phyloP scores from a whole-genome alignment of 2,797 vertebrate species.

The Lagodon rhomboides region DNA sequence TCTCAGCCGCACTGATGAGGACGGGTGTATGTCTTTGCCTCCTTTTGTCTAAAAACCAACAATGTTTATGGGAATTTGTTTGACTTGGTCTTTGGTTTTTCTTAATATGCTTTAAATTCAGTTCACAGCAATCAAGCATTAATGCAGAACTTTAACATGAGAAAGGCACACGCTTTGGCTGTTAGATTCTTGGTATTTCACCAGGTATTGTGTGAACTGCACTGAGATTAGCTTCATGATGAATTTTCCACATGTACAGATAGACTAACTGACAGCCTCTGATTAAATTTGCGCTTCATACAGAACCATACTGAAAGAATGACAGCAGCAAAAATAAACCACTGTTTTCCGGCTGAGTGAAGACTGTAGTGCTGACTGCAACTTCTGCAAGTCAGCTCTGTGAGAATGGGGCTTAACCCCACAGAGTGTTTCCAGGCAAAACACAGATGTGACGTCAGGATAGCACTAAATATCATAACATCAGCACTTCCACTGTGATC shows the following conservation, averaged over 20 bases:
- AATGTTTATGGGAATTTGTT: no score
- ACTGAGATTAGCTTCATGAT: constrained; percentile 3
- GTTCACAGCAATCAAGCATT: no score
- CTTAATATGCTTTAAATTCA: no score
- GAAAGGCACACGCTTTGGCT: neutral
- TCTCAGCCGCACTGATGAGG: no score
- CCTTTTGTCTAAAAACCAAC: no score
- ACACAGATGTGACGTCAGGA: constrained; percentile 58
- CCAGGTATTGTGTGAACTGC: neutral
- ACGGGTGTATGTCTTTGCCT: no score
- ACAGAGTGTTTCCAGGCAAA: constrained; percentile 66
- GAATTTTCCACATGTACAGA: neutral
- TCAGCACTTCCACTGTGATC: constrained; percentile 59
- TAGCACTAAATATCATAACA: constrained; percentile 2
- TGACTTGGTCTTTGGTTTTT: no score
- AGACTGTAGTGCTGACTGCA: constrained; percentile 55
- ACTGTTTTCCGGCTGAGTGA: constrained; percentile 45
- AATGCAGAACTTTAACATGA: neutral
- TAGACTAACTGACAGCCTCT: neutral
- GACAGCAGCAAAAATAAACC: constrained; percentile 49
- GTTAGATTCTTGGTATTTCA: neutral
- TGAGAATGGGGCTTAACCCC: constrained; percentile 60
- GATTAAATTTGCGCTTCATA: neutral
- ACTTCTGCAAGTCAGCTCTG: constrained; percentile 38
- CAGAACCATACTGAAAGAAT: constrained; percentile 45